Evolutionary conservation across 2,888 invertebrate genomes (phyloP), one percentile per base, ranked within the genome.

Genomic region (Dicranocentrus wangi): DNA sequence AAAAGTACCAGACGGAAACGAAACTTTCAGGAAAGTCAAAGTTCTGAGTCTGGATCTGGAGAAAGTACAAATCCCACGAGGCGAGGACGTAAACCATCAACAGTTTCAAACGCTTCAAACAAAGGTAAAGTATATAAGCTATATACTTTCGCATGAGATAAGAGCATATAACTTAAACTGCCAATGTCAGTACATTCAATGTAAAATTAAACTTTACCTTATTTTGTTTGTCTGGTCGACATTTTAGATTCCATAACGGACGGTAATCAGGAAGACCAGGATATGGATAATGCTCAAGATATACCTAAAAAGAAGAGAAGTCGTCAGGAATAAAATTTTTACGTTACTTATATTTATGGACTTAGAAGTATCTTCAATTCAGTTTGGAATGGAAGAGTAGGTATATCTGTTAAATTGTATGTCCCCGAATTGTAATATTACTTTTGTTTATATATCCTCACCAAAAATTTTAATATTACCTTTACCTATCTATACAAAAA

Each of bases 41-140:
- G 43, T 13, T 5, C 51, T 23, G 70, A 51, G 17, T 15, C 23
- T 23, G 60, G 39, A n/a, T 17, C 28, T 0, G 23, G n/a, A 8
- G 65, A 71, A 55, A 15, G 17, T 15, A 17, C n/a, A 8, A 32
- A 60, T 17, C 71, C 79, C 0, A 25, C 27, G 0, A 65, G 42
- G 25, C 23, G 79, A 3, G 79, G 79, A 23, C 23, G 79, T 3
- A 71, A 72, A 32, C 21, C 79, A 25, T 79, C 79, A 5, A 66
- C 71, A 13, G 19, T 79, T 43, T 79, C 79, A 0, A 79, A 65
- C 65, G 27, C 79, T 1, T 79, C 79, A n/a, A 77, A 51, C n/a
- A 76, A 68, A 51, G 76, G 68, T 68, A 28, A 23, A 21, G 7
- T 39, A n/a, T 47, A 10, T 47, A n/a, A 47, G 47, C 15, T 15